phyloP scores from a whole-genome alignment of 2,797 vertebrate species.

The Alouatta caraya region DNA sequence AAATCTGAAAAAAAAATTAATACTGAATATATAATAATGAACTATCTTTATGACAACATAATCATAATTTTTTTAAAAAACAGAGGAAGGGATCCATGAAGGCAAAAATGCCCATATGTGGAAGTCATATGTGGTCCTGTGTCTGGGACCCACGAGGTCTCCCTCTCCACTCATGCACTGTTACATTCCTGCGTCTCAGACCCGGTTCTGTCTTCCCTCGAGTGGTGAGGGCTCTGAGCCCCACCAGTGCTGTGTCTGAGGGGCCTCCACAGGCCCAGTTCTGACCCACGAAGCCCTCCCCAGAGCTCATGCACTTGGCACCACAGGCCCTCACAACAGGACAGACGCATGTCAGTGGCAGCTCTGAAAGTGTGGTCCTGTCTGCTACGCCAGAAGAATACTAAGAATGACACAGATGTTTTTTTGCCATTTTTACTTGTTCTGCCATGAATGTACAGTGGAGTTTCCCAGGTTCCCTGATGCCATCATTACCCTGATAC shows the following conservation, averaged over 20 bases:
- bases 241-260: accelerated
- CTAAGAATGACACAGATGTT: not conserved
- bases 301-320: accelerated
- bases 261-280: not conserved
- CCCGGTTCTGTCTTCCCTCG: not conserved
- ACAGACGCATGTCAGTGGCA: accelerated
- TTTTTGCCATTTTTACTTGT: not conserved
- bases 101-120: not conserved
- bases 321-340: accelerated
- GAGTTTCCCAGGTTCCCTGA: not conserved
- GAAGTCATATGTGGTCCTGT: not conserved
- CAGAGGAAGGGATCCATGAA: not conserved
- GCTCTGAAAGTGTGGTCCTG: not conserved
- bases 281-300: not conserved
- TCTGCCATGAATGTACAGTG: not conserved
- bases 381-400: not conserved
- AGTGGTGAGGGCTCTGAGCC: not conserved
- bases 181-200: accelerated
- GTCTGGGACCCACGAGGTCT: not conserved
- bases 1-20: not conserved
- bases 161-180: not conserved
- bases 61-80: not conserved
- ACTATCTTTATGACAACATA: not conserved
- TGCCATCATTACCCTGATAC: not conserved
- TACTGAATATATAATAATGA: not conserved